Conservation (phyloP, 1,140 invertebrate genomes). For the Teleogryllus occipitalis region DNA sequence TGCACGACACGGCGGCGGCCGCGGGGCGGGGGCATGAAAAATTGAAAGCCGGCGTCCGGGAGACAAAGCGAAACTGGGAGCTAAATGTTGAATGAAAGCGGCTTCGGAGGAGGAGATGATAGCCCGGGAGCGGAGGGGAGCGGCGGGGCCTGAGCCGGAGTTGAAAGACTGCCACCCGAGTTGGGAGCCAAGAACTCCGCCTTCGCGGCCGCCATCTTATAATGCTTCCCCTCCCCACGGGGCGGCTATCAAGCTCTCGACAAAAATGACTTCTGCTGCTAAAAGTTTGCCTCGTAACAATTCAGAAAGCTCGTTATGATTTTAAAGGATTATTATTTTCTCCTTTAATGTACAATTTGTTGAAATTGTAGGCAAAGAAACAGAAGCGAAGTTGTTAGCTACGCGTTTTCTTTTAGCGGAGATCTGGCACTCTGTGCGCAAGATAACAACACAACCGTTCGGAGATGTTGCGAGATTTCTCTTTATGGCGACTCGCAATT, state of each 20-base stretch:
- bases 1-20: background rate
- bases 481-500: background rate
- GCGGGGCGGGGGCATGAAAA: background rate
- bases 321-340: slow-evolving; percentile 6
- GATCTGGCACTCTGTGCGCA: background rate
- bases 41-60: background rate
- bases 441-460: background rate
- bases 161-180: background rate
- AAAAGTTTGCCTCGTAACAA: background rate
- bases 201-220: background rate
- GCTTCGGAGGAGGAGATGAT: background rate
- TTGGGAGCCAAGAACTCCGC: background rate
- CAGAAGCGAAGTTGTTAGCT: background rate
- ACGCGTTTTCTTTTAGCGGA: background rate
- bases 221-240: background rate
- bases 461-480: background rate
- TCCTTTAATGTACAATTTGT: slow-evolving; percentile 2
- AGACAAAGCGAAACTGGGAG: slow-evolving; percentile 1
- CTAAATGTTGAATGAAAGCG: background rate
- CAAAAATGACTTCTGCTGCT: background rate
- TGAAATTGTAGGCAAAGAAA: background rate
- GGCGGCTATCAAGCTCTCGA: background rate
- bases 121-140: too few species aligned
- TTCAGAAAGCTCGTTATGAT: slow-evolving; percentile 1
- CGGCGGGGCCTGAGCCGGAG: background rate